Evolutionary conservation across 2,797 vertebrate species (phyloP).

Genomic region (Pampus argenteus): DNA sequence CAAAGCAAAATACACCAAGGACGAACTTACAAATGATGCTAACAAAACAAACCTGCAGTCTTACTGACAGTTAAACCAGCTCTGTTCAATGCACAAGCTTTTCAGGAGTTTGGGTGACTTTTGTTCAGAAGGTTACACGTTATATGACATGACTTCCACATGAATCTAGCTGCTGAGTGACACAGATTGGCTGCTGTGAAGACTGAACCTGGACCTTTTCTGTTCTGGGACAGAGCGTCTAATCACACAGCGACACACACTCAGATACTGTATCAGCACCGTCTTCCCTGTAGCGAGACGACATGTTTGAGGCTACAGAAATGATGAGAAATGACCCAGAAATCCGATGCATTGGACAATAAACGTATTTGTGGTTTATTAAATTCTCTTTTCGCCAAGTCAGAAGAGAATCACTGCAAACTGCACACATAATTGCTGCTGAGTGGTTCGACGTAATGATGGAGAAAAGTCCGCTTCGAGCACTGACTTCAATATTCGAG

Average conservation of each 20-base stretch:
- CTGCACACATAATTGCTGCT: not conserved
- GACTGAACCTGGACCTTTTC: conserved; percentile 7
- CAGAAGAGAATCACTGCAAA: conserved; percentile 7
- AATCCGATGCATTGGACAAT: not conserved
- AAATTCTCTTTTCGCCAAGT: not conserved
- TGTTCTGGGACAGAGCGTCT: not conserved
- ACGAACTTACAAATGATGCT: not conserved
- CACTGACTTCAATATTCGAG: not conserved
- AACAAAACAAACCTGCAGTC: not conserved
- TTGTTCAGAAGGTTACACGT: not conserved
- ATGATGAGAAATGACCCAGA: not conserved
- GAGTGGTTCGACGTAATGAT: not conserved
- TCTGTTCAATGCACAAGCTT: conserved; percentile 6
- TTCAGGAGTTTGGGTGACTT: not conserved
- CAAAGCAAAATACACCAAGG: conserved; percentile 16
- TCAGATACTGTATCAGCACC: not conserved
- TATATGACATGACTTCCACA: not conserved
- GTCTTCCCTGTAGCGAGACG: not conserved
- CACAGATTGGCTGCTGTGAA: conserved; percentile 10
- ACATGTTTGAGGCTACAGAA: conserved; percentile 38
- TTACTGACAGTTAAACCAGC: not conserved
- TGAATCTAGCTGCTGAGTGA: not conserved
- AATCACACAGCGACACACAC: not conserved
- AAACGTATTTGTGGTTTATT: not conserved
- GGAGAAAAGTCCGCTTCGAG: conserved; percentile 13